Base-by-base conservation (phyloP, 1,140 invertebrate species). In the Physella acuta region DNA sequence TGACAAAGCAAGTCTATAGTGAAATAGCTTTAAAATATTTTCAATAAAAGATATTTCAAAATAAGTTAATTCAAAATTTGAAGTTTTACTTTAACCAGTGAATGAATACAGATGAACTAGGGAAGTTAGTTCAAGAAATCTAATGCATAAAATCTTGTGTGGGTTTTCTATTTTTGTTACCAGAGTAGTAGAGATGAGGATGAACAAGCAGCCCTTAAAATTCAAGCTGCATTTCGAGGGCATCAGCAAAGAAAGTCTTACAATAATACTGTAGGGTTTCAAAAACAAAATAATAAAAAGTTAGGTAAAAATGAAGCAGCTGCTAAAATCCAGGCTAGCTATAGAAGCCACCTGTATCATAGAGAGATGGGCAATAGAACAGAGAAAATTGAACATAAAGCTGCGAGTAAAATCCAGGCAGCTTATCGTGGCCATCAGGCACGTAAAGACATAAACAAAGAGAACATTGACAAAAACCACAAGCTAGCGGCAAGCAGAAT, bases 391-490 rank as follows among this genome's bases (percentile, higher is more conserved):
- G 39, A 44, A 44, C 8, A 11, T 44, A 33, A 51, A 1, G 91
- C 91, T 26, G 91, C 91, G 14, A 89, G 88, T 2, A 91, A 89
- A 78, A 92, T 92, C 59, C 91, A 92, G 80, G 90, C 91, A 36
- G 88, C 89, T 65, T 92, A 90, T 80, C 87, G 90, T 60, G 91
- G 91, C 0, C 91, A 91, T 75, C 87, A 89, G 68, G 88, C 90
- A 1, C 82, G 91, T 33, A 91, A 91, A 76, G 87, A 88, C 67
- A 75, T n/a, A 60, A 36, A 30, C 5, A 30, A n/a, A 58, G 20
- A 44, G 39, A 20, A 44, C 39, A 44, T 44, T n/a, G n/a, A n/a
- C n/a, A n/a, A n/a, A n/a, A n/a, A n/a, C n/a, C n/a, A n/a, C n/a
- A n/a, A n/a, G n/a, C n/a, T n/a, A 20, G 56, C 56, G 2, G 58